phyloP scores from a whole-genome alignment of 2,888 invertebrate species.

The Caenorhabditis imperialis region DNA sequence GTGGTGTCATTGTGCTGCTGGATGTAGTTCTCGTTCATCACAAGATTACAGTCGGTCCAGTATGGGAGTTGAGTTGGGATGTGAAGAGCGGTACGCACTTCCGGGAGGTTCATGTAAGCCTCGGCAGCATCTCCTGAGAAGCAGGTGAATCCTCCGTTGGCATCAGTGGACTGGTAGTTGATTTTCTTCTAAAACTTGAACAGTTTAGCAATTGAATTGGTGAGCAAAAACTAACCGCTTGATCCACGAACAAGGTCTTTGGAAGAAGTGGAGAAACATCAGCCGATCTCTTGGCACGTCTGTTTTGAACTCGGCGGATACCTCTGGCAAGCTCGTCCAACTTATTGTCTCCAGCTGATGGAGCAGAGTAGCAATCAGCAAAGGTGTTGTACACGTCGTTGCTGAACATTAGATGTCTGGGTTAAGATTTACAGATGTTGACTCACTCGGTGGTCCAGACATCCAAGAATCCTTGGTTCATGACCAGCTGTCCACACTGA shows the following conservation, averaged over 20 bases:
- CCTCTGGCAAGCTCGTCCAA: conserved; percentile 32
- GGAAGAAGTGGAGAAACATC: conserved; percentile 56
- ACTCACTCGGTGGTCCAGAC: conserved; percentile 64
- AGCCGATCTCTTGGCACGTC: conserved; percentile 44
- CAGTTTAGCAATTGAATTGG: not conserved
- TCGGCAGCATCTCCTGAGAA: conserved; percentile 62
- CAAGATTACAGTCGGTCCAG: conserved; percentile 67
- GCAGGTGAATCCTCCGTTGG: conserved; percentile 66
- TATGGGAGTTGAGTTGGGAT: conserved; percentile 50
- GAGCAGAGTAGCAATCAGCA: conserved; percentile 62
- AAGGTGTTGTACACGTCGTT: conserved; percentile 72
- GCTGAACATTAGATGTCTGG: conserved; percentile 34
- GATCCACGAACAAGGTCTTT: conserved; percentile 60
- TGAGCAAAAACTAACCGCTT: conserved; percentile 47
- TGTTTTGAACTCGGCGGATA: conserved; percentile 40
- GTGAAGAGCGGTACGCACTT: conserved; percentile 64
- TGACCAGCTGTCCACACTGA: conserved; percentile 62
- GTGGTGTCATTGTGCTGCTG: conserved; percentile 73
- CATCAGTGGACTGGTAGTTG: conserved; percentile 68
- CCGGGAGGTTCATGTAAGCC: conserved; percentile 60
- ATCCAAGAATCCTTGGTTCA: conserved; percentile 60
- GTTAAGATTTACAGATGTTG: not conserved
- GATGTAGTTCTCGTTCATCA: conserved; percentile 70
- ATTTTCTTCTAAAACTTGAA: conserved; percentile 61
- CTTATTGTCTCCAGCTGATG: conserved; percentile 30